These are phyloP conservation scores for Entomyzon cyanotis DNA, from an alignment of 2,113 vertebrate genomes.

Conservation along the genomic window DNA sequence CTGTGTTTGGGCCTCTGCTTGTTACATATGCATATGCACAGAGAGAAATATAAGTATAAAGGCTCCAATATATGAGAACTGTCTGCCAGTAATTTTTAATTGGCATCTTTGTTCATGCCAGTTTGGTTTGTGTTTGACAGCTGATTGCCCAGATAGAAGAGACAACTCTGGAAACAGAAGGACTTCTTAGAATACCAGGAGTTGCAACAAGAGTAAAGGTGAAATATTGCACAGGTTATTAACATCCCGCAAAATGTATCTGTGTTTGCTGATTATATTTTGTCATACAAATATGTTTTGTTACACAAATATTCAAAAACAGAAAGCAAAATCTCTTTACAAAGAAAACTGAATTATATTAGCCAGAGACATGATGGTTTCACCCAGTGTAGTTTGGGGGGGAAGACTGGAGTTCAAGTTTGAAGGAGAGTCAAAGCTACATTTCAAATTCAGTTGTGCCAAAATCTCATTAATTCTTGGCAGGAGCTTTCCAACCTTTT, in stretches of 20 bases:
- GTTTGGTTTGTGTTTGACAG: slow-evolving; percentile 70
- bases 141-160: slow-evolving; percentile 90
- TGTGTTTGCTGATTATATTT: not conserved
- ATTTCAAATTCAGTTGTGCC: not conserved
- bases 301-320: not conserved
- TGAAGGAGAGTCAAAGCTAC: not conserved
- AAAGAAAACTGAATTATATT: not conserved
- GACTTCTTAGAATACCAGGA: slow-evolving; percentile 93
- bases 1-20: not conserved
- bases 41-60: not conserved
- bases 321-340: not conserved
- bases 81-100: not conserved
- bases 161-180: slow-evolving; percentile 90
- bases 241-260: not conserved
- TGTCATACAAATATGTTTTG: not conserved
- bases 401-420: not conserved
- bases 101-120: not conserved
- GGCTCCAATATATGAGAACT: not conserved
- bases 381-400: not conserved
- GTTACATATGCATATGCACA: not conserved
- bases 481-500: slow-evolving; percentile 6
- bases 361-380: not conserved
- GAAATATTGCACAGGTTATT: not conserved
- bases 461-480: slow-evolving; percentile 50
- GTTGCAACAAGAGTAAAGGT: slow-evolving; percentile 90